These are phyloP conservation scores for Eledona agricola DNA, from an alignment of 2,888 invertebrate species.

Conservation along the genomic window DNA sequence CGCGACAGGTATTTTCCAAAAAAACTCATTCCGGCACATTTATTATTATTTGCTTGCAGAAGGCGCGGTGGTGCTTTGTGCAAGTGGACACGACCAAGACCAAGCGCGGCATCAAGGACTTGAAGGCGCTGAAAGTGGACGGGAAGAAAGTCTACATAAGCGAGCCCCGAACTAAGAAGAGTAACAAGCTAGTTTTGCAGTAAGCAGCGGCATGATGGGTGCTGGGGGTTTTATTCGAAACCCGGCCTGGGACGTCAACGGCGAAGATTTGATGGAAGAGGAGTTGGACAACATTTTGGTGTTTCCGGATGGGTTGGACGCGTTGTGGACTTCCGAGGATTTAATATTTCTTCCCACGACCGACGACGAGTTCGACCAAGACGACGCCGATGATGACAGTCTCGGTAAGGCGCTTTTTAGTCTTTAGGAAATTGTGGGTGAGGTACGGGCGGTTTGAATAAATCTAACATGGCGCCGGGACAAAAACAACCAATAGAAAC, in stretches of 20 bases:
- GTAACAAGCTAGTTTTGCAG: constrained; percentile 1
- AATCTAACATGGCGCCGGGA: no score
- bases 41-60: constrained; percentile 40
- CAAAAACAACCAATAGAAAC: no score
- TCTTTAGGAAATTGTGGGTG: no score
- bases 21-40: constrained; percentile 24
- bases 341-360: constrained; percentile 4
- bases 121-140: constrained; percentile 47
- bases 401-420: no score
- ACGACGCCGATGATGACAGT: no score
- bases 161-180: constrained; percentile 24
- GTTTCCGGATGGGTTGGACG: constrained; percentile 8
- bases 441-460: no score
- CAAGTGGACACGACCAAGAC: constrained; percentile 43
- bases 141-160: constrained; percentile 46
- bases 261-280: constrained; percentile 28
- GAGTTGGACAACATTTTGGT: constrained; percentile 10
- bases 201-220: constrained; percentile 23
- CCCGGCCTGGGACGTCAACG: constrained; percentile 21
- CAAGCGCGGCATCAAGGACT: constrained; percentile 39
- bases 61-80: constrained; percentile 53
- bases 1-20: constrained; percentile 55
- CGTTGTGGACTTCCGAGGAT: constrained; percentile 5
- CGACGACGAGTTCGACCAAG: constrained; percentile 21
- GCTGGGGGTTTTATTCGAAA: constrained; percentile 30